phyloP scores from a whole-genome alignment of 2,113 vertebrate species.

The Crotalus horridus region DNA sequence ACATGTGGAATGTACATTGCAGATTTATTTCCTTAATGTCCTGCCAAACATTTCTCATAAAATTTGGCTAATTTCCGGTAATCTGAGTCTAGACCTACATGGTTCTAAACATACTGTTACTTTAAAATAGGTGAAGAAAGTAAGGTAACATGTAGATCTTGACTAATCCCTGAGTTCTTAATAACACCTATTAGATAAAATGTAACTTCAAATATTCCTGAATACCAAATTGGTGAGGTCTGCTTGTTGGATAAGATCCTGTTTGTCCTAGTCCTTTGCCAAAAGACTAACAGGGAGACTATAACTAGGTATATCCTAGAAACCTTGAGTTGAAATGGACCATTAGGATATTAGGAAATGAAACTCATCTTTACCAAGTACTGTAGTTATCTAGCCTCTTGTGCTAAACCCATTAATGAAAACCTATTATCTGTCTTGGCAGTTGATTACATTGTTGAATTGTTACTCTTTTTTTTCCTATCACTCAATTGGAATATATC shows the following conservation, averaged over 20 bases:
- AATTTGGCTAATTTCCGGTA: constrained; percentile 35
- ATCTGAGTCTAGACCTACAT: neutral
- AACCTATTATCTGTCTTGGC: neutral
- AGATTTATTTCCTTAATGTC: constrained; percentile 30
- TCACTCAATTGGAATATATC: neutral
- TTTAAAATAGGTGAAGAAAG: neutral
- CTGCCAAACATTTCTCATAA: constrained; percentile 34
- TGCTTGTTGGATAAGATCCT: neutral
- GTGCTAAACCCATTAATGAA: neutral
- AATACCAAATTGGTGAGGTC: neutral
- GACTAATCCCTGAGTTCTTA: neutral
- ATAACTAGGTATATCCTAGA: neutral
- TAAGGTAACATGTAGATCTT: neutral
- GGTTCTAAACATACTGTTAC: neutral
- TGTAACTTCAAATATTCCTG: neutral
- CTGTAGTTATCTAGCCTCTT: neutral
- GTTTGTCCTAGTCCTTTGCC: neutral
- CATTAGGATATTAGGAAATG: neutral
- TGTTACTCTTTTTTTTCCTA: neutral
- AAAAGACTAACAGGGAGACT: neutral
- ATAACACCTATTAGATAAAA: neutral
- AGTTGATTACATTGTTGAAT: neutral
- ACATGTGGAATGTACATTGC: neutral
- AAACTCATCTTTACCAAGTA: neutral
- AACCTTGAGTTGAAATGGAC: neutral